phyloP scores from a whole-genome alignment of 2,888 invertebrate genomes.

The Phaedon cochleariae region DNA sequence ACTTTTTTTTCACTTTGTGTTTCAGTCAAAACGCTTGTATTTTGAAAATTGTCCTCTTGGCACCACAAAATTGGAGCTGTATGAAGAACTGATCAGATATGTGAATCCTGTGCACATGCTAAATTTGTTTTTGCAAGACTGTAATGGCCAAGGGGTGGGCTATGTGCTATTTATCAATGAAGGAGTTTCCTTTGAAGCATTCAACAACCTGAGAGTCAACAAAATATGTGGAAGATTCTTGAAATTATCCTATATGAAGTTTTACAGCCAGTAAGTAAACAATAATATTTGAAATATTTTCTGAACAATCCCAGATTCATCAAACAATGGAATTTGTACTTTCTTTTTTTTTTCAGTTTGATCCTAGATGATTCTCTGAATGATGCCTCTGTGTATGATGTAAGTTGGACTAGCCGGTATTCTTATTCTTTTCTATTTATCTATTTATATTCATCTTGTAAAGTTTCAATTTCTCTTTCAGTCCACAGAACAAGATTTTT shows the following conservation, averaged over 20 bases:
- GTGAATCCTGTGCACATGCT: slow-evolving; percentile 20
- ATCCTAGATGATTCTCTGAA: not conserved
- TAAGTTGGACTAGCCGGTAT: too few species aligned
- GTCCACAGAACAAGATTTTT: not conserved
- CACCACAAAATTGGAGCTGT: slow-evolving; percentile 35
- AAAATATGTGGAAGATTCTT: slow-evolving; percentile 20
- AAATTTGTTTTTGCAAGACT: slow-evolving; percentile 27
- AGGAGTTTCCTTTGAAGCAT: slow-evolving; percentile 20
- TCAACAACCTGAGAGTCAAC: slow-evolving; percentile 12
- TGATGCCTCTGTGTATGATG: not conserved
- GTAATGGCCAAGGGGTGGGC: slow-evolving; percentile 18
- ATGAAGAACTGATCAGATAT: slow-evolving; percentile 24
- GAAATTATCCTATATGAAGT: slow-evolving; percentile 28
- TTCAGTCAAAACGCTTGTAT: slow-evolving; percentile 33
- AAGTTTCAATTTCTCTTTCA: not conserved
- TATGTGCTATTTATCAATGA: slow-evolving; percentile 29
- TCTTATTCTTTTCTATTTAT: not conserved
- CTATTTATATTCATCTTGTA: not conserved
- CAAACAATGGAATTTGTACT: too few species aligned
- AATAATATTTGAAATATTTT: too few species aligned
- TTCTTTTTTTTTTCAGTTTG: not conserved
- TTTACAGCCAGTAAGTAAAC: slow-evolving; percentile 25
- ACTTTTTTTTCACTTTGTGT: slow-evolving; percentile 19
- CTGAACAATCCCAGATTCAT: not conserved
- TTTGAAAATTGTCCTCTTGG: slow-evolving; percentile 28